A percentile compares a stretch with the other conserved stretches of the same genome.
Conservation (phyloP, 2,113 vertebrate species). For the Coreoperca whiteheadi region DNA sequence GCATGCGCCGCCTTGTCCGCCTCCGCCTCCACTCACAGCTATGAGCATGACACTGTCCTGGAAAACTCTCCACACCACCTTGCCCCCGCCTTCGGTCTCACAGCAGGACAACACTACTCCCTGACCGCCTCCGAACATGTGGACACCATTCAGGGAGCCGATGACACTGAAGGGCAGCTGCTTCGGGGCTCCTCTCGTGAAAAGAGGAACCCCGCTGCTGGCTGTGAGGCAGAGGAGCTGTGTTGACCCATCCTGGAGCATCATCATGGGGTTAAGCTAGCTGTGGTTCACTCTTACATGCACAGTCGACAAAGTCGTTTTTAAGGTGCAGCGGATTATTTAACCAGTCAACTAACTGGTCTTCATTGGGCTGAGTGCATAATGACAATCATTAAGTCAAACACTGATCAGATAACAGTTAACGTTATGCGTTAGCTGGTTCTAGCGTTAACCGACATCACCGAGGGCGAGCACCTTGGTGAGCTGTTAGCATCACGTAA, state of each 20-base stretch:
- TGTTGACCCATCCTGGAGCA: slow-evolving; percentile 81
- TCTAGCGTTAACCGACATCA: slow-evolving; percentile 19
- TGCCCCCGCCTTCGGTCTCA: slow-evolving; percentile 85
- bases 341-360: neutral
- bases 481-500: slow-evolving; percentile 33
- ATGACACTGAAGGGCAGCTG: slow-evolving; percentile 92
- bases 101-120: slow-evolving; percentile 84
- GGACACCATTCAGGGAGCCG: slow-evolving; percentile 92
- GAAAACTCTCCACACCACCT: slow-evolving; percentile 90
- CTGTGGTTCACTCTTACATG: neutral
- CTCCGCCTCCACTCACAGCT: slow-evolving; percentile 84
- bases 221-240: slow-evolving; percentile 91
- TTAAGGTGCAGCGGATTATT: neutral
- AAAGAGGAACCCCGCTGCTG: slow-evolving; percentile 90
- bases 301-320: neutral
- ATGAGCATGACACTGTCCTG: slow-evolving; percentile 92
- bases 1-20: slow-evolving; percentile 54
- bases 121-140: slow-evolving; percentile 93
- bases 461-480: neutral
- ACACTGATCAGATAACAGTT: neutral
- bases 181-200: slow-evolving; percentile 86
- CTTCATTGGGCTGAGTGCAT: neutral
- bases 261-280: slow-evolving; percentile 41
- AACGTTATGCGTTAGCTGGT: neutral
- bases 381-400: neutral